Base-by-base conservation (phyloP, 1,140 invertebrate genomes). In the Amphibalanus amphitrite region DNA sequence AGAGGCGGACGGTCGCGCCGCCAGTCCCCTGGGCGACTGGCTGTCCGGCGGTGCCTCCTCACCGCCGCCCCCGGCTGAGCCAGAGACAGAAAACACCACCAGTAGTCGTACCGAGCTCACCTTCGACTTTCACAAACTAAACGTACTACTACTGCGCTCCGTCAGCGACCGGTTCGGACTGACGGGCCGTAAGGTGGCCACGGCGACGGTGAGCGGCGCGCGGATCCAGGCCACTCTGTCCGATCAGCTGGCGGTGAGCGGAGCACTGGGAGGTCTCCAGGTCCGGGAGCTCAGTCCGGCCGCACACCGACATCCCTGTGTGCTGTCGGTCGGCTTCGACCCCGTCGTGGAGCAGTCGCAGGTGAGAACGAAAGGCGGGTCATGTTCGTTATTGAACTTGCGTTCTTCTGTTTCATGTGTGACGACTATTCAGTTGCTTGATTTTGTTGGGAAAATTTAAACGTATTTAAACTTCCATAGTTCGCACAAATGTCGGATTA, bases 71-170 rank as follows among this genome's bases (percentile, higher is more conserved):
- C n/a, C n/a, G n/a, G n/a, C n/a, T n/a, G n/a, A n/a, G n/a, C n/a
- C n/a, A n/a, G n/a, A n/a, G n/a, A n/a, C n/a, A n/a, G n/a, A n/a
- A n/a, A n/a, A n/a, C n/a, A n/a, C n/a, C n/a, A n/a, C n/a, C n/a
- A n/a, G n/a, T n/a, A 33, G 72, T 26, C 74, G 85, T 74, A 88
- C 89, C 1, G 90, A 95, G 82, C 85, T 96, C 30, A 90, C 88
- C 29, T 95, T 96, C 78, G 92, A 96, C 78, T 97, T 97, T 79
- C 90, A 93, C 79, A 85, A 92, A 25, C 81, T 97, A 33, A 95
- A 93, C 79, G 87, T 97, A 69, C 79, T 97, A 28, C 82, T 97
- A 71, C 81, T 96, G 65, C 82, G 92, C 72, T 89, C 91, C 13
- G 85, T 90, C 0, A 82, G 89, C 73, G 78, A 77, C 29, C n/a